These are phyloP conservation scores for Stratiomys singularior DNA, from an alignment of 2,888 invertebrate genomes.

Conservation along the genomic window DNA sequence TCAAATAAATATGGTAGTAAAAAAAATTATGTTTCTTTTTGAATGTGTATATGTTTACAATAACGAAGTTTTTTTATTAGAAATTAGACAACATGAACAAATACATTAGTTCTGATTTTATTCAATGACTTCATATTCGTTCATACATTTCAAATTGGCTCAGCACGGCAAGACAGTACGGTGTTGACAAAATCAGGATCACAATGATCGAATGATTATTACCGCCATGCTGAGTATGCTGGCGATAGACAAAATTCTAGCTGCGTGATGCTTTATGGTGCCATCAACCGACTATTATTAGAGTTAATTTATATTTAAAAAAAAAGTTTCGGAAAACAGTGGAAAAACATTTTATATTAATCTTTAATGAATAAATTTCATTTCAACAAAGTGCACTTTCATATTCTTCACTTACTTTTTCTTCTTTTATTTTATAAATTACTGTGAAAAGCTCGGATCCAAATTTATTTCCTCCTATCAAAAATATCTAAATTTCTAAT, in stretches of 20 bases:
- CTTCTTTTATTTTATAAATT: slow-evolving; percentile 23
- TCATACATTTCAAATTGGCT: background rate
- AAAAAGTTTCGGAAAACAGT: background rate
- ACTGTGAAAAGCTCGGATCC: slow-evolving; percentile 37
- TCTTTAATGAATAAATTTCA: slow-evolving; percentile 28
- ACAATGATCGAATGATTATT: background rate
- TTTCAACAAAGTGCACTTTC: slow-evolving; percentile 51
- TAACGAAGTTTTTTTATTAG: slow-evolving; percentile 18
- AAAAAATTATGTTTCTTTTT: slow-evolving; percentile 22
- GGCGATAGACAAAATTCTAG: background rate
- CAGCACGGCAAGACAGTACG: background rate
- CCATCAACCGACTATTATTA: background rate
- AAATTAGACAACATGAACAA: slow-evolving; percentile 45
- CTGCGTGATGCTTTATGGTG: background rate
- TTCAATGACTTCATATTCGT: no score
- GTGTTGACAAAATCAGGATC: background rate
- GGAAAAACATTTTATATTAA: slow-evolving; percentile 1
- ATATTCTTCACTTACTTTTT: slow-evolving; percentile 45
- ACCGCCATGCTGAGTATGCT: background rate
- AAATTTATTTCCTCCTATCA: slow-evolving; percentile 22
- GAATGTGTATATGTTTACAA: slow-evolving; percentile 4
- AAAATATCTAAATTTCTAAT: slow-evolving; percentile 20
- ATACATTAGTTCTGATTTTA: background rate
- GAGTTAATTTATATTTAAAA: background rate
- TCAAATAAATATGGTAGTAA: slow-evolving; percentile 38